Evolutionary conservation across 2,113 vertebrate species (phyloP).

Genomic region (Phocoena sinus): DNA sequence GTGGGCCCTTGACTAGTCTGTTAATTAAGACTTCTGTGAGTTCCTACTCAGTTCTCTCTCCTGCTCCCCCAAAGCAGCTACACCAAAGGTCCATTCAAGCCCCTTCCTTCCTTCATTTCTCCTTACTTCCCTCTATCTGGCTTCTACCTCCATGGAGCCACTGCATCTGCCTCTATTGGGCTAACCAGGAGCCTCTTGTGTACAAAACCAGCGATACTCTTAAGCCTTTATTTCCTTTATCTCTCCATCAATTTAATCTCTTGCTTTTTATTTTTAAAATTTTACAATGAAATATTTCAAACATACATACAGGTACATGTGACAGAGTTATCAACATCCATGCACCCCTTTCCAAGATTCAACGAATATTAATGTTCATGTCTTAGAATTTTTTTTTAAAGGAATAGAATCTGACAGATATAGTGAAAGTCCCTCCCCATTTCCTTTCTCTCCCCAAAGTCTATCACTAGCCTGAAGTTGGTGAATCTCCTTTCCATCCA

Average conservation of each 20-base stretch:
- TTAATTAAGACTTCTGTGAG: too few species aligned
- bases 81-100: rapidly evolving
- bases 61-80: background rate
- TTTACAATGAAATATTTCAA: background rate
- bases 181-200: background rate
- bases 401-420: background rate
- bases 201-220: background rate
- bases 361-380: background rate
- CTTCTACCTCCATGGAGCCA: rapidly evolving
- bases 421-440: too few species aligned
- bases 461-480: background rate
- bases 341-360: background rate
- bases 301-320: background rate
- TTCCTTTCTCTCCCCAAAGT: background rate
- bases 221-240: background rate
- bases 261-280: background rate
- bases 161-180: background rate
- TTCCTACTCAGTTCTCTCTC: background rate
- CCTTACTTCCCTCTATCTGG: too few species aligned
- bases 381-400: background rate
- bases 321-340: background rate
- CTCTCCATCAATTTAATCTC: background rate
- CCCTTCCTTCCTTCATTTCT: background rate
- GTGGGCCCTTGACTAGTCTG: background rate
- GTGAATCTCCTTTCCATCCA: background rate